phyloP scores from a whole-genome alignment of 1,140 invertebrate species.

The Zaprionus capensis region DNA sequence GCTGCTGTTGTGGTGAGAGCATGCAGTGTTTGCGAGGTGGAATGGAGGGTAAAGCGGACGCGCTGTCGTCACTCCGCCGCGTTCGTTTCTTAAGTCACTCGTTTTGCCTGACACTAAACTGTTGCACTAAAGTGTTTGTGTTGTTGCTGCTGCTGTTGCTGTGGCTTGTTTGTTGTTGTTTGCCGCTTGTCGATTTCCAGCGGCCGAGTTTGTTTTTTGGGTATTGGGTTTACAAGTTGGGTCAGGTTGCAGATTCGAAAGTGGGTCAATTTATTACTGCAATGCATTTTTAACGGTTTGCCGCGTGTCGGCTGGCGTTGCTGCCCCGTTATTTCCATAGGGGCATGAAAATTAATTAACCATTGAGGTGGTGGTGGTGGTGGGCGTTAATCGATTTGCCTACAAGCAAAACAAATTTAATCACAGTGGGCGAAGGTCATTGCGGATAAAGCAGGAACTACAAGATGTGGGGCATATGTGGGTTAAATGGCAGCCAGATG shows the following conservation, averaged over 20 bases:
- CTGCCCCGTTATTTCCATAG: conserved; percentile 41
- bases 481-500: conserved; percentile 52
- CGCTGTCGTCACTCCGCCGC: conserved; percentile 38
- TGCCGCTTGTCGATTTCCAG: conserved; percentile 71
- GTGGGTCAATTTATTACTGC: conserved; percentile 82
- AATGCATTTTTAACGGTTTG: conserved; percentile 65
- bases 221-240: conserved; percentile 69
- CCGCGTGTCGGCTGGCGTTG: conserved; percentile 26
- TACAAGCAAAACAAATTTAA: conserved; percentile 45
- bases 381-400: conserved; percentile 56
- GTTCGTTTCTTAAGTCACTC: conserved; percentile 82
- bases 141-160: conserved; percentile 45
- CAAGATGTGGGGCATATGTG: conserved; percentile 40
- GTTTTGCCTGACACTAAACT: conserved; percentile 79
- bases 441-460: conserved; percentile 46
- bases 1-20: background rate
- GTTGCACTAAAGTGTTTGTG: conserved; percentile 79
- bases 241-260: conserved; percentile 83
- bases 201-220: conserved; percentile 64
- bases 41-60: conserved; percentile 33
- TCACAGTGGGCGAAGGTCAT: conserved; percentile 62
- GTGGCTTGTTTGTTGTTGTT: conserved; percentile 66
- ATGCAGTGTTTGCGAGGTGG: background rate
- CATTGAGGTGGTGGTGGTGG: conserved; percentile 31
- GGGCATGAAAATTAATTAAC: conserved; percentile 68